These are phyloP conservation scores for Deilephila elpenor DNA, from an alignment of 2,888 invertebrate species.

Conservation along the genomic window DNA sequence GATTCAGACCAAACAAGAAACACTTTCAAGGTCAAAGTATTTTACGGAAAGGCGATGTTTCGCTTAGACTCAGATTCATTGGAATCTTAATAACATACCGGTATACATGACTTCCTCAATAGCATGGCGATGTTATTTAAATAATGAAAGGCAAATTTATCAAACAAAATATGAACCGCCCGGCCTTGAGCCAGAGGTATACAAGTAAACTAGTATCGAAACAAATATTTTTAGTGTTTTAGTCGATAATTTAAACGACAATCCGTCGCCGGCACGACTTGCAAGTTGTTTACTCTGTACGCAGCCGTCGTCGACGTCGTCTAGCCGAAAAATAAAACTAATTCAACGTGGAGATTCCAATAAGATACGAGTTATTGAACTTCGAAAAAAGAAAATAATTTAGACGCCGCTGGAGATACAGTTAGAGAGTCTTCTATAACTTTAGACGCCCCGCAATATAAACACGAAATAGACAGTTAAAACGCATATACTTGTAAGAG, in stretches of 20 bases:
- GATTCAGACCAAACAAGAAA: conserved; percentile 9
- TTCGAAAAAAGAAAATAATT: conserved; percentile 36
- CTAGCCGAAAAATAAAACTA: conserved; percentile 39
- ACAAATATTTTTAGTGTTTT: conserved; percentile 18
- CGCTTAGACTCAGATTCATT: not conserved
- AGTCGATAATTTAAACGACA: conserved; percentile 17
- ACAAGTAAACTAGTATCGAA: conserved; percentile 9
- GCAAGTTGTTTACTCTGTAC: conserved; percentile 34
- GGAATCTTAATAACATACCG: not conserved
- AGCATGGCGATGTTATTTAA: not conserved
- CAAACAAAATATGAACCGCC: not conserved
- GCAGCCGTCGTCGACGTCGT: conserved; percentile 28
- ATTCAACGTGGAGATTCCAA: conserved; percentile 35
- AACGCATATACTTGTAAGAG: not conserved
- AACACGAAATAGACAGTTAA: conserved; percentile 26
- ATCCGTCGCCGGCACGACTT: conserved; percentile 18
- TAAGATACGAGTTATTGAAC: conserved; percentile 44
- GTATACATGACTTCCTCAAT: not conserved
- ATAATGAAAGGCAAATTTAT: conserved; percentile 9
- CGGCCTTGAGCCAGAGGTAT: not conserved
- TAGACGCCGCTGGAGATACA: conserved; percentile 33
- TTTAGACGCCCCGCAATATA: conserved; percentile 14
- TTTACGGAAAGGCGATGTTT: not conserved
- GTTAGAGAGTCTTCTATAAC: conserved; percentile 29
- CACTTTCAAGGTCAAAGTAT: not conserved